Evolutionary conservation across 2,888 invertebrate species (phyloP).

Genomic region (Panopea generosa): DNA sequence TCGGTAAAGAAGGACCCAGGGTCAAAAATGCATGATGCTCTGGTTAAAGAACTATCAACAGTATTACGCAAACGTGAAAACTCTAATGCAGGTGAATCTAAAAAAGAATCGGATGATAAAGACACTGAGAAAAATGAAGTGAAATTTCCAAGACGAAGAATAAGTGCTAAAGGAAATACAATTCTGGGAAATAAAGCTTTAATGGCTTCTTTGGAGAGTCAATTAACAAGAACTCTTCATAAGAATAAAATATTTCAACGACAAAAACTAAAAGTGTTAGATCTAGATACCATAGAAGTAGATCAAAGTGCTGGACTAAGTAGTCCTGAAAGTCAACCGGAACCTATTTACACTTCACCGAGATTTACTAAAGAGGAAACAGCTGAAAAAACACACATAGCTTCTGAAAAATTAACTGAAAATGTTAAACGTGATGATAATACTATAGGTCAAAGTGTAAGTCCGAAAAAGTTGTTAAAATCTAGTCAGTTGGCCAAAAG

Average conservation of each 20-base stretch:
- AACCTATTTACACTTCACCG: background rate
- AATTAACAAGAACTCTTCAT: conserved; percentile 69
- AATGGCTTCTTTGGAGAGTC: conserved; percentile 73
- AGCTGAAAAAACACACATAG: conserved; percentile 18
- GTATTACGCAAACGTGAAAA: conserved; percentile 69
- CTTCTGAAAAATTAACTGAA: conserved; percentile 8
- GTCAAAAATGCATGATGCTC: conserved; percentile 74
- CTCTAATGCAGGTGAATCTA: background rate
- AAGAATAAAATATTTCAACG: conserved; percentile 63
- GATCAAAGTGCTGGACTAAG: background rate
- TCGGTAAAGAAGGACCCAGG: conserved; percentile 76
- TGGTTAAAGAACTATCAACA: conserved; percentile 72
- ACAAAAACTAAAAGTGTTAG: conserved; percentile 52
- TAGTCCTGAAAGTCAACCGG: background rate
- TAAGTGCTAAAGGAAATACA: conserved; percentile 62
- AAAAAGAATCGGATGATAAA: conserved; percentile 25
- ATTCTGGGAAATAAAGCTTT: conserved; percentile 75
- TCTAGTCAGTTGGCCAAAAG: background rate
- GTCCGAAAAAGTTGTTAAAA: background rate
- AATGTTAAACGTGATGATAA: background rate
- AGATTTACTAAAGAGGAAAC: background rate
- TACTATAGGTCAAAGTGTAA: background rate
- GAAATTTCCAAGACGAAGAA: conserved; percentile 39
- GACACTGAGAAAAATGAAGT: conserved; percentile 16
- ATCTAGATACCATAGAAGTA: conserved; percentile 56